Conservation (phyloP, 2,888 invertebrate genomes). For the Drosophila macrospina region DNA sequence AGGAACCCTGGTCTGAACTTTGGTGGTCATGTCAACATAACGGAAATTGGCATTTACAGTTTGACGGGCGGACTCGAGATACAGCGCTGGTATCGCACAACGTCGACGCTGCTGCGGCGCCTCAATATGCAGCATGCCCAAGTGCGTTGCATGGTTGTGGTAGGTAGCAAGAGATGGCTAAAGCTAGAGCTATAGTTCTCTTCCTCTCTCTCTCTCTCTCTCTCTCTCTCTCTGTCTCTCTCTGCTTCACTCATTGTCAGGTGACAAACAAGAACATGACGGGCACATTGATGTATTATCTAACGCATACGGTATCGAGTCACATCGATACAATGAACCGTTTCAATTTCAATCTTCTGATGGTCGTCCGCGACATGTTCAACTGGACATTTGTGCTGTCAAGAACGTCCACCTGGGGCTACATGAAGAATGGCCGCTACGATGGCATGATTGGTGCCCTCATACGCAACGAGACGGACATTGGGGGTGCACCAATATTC, state of each 20-base stretch:
- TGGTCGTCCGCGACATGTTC: conserved; percentile 88
- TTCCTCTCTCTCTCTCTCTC: no score
- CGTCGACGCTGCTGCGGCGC: conserved; percentile 83
- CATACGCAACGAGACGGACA: conserved; percentile 87
- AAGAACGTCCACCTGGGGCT: conserved; percentile 88
- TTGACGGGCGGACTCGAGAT: conserved; percentile 77
- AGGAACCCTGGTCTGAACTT: conserved; percentile 87
- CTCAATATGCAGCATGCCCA: conserved; percentile 87
- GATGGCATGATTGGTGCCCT: conserved; percentile 89
- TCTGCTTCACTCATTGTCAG: conserved; percentile 53
- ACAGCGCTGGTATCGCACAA: conserved; percentile 76
- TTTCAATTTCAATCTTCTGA: conserved; percentile 87
- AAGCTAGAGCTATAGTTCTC: no score
- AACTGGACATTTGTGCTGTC: conserved; percentile 87
- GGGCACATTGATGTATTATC: conserved; percentile 86
- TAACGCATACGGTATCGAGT: conserved; percentile 86
- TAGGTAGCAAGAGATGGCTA: conserved; percentile 71
- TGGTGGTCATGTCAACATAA: conserved; percentile 86
- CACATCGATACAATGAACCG: conserved; percentile 88
- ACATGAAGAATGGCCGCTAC: conserved; percentile 87
- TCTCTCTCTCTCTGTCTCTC: neutral
- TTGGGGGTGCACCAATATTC: conserved; percentile 89
- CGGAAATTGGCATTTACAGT: conserved; percentile 86
- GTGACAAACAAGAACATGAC: conserved; percentile 85
- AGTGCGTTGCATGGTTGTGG: conserved; percentile 87